Evolutionary conservation across 1,140 invertebrate genomes (phyloP).

Genomic region (Drosophila ohnishii): DNA sequence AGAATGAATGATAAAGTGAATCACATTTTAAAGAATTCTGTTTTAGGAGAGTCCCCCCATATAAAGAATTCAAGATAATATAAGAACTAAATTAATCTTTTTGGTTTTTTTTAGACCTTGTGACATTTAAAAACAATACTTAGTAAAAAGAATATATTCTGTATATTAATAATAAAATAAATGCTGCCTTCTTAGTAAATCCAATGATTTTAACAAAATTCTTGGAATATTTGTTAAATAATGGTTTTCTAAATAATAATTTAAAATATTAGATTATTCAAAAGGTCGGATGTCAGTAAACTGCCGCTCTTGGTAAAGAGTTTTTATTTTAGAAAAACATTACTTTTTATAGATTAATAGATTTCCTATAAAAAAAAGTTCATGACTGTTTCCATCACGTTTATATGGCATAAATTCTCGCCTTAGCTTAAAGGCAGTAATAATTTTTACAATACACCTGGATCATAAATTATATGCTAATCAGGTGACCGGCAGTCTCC

Average conservation of each 20-base stretch:
- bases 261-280: neutral
- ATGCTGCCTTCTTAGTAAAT: neutral
- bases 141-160: neutral
- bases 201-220: neutral
- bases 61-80: neutral
- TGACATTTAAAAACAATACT: neutral
- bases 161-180: neutral
- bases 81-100: neutral
- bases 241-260: neutral
- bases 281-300: neutral
- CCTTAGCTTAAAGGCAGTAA: slow-evolving; percentile 30
- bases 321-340: neutral
- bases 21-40: neutral
- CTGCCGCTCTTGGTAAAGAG: neutral
- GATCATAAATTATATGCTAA: slow-evolving; percentile 70
- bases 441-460: slow-evolving; percentile 39
- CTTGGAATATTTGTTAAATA: neutral
- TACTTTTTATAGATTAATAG: neutral
- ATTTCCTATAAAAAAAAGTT: neutral
- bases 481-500: slow-evolving; percentile 60
- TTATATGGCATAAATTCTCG: slow-evolving; percentile 33
- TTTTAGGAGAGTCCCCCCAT: neutral
- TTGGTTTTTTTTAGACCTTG: neutral
- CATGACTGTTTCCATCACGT: slow-evolving; percentile 3
- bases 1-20: slow-evolving; percentile 12